A percentile compares a stretch with the other conserved stretches of the same genome.
Conservation (phyloP, 2,113 vertebrate species). For the Melierax canorus region DNA sequence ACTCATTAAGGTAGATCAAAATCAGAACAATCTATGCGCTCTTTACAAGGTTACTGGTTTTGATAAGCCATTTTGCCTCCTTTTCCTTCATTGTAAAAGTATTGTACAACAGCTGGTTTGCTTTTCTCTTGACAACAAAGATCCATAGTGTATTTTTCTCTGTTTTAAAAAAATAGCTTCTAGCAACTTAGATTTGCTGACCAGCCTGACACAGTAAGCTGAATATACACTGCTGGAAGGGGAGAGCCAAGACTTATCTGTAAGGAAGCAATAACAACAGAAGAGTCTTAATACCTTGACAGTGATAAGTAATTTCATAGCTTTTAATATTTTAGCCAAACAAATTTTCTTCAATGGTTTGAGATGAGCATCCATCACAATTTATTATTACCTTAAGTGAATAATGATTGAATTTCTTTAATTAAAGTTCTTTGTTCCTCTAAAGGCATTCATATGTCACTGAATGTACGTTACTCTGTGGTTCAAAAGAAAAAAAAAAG, state of each 20-base stretch:
- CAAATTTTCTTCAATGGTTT: neutral
- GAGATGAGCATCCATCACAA: neutral
- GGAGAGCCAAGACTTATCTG: neutral
- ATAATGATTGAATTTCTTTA: neutral
- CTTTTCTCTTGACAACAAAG: neutral
- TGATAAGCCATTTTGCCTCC: neutral
- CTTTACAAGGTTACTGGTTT: neutral
- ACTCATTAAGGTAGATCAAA: neutral
- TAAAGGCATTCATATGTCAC: neutral
- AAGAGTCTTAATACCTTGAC: neutral
- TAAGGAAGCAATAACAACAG: neutral
- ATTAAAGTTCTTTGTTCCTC: neutral
- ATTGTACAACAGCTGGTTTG: neutral
- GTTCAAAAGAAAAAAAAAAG: neutral
- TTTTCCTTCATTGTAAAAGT: neutral
- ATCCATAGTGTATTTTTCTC: neutral
- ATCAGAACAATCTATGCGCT: neutral
- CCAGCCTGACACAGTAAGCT: neutral
- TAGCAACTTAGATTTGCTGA: neutral
- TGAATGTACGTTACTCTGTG: neutral
- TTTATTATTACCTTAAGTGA: neutral
- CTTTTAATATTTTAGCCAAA: conserved; percentile 14
- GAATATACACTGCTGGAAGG: neutral
- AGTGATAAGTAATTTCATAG: conserved; percentile 9
- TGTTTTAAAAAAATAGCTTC: neutral